Evolutionary conservation across 1,140 invertebrate genomes (phyloP).

Genomic region (Calliopsis andreniformis): DNA sequence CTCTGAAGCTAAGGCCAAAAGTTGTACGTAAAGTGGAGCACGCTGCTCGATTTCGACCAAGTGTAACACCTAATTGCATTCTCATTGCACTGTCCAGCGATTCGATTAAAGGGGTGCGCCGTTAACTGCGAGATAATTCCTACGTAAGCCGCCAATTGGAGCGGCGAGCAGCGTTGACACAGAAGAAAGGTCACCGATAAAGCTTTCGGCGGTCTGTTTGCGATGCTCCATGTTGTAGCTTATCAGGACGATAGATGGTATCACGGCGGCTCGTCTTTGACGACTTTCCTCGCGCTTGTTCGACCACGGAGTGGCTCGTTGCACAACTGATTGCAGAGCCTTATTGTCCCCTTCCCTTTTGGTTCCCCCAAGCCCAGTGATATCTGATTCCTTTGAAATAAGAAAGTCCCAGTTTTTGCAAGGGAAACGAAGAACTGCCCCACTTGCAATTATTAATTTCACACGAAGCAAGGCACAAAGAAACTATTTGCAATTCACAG

Average conservation of each 20-base stretch:
- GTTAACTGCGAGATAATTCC: background rate
- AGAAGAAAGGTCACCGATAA: background rate
- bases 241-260: background rate
- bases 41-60: too few species aligned
- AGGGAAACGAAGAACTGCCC: too few species aligned
- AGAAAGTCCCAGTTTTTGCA: too few species aligned
- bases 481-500: too few species aligned
- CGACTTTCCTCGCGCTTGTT: background rate
- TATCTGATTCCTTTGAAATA: background rate
- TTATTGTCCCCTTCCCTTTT: slow-evolving; percentile 9
- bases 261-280: slow-evolving; percentile 12
- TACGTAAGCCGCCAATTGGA: background rate
- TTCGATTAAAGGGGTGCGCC: background rate
- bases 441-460: too few species aligned
- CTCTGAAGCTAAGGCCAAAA: too few species aligned
- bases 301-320: background rate
- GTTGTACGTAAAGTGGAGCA: too few species aligned
- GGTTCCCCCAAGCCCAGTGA: background rate
- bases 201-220: slow-evolving; percentile 12
- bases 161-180: background rate
- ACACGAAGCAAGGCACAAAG: too few species aligned
- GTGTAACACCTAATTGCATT: background rate
- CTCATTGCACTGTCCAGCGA: background rate
- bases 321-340: background rate
- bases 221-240: background rate